Evolutionary conservation across 2,797 vertebrate species (phyloP).

Genomic region (Pipistrellus pygmaeus): DNA sequence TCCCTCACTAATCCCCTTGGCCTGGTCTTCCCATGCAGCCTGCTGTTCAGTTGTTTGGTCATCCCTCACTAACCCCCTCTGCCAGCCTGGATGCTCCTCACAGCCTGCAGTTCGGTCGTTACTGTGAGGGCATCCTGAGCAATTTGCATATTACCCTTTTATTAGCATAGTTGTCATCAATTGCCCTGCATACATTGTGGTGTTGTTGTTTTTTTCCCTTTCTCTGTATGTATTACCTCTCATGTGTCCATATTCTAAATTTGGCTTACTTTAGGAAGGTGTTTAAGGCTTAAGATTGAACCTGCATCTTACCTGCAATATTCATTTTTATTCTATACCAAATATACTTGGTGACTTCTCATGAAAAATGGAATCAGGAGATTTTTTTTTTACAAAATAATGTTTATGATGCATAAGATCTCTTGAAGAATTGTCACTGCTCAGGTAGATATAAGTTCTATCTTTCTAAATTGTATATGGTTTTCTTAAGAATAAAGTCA

Average conservation of each 20-base stretch:
- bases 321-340: not conserved
- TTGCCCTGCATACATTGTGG: not conserved
- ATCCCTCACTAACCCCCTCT: too few species aligned
- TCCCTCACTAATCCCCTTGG: too few species aligned
- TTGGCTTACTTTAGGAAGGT: not conserved
- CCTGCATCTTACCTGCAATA: not conserved
- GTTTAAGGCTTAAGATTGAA: not conserved
- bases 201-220: not conserved
- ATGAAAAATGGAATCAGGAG: not conserved
- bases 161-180: not conserved
- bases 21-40: too few species aligned
- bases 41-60: too few species aligned
- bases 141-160: too few species aligned
- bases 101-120: not conserved
- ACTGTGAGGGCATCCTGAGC: too few species aligned
- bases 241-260: not conserved
- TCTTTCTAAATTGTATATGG: not conserved
- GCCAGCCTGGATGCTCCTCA: too few species aligned
- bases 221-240: not conserved
- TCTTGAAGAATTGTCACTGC: not conserved
- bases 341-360: not conserved
- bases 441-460: not conserved
- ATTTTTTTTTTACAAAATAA: not conserved
- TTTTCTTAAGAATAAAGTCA: slow-evolving; percentile 13
- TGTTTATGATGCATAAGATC: not conserved